Evolutionary conservation across 2,888 invertebrate genomes (phyloP).

Genomic region (Leptopilina drosophilae): DNA sequence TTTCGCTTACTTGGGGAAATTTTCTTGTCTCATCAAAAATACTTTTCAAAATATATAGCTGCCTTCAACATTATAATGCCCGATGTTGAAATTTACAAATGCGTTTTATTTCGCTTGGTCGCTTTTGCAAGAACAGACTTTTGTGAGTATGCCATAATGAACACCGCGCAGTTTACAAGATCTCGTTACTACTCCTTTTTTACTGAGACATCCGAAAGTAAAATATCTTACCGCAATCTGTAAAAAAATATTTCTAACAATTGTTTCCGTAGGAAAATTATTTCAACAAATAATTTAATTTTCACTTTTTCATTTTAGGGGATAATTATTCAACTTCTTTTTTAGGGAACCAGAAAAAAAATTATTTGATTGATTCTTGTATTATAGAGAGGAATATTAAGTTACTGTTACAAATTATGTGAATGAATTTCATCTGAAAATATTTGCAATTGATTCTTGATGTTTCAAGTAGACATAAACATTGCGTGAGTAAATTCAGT

Average conservation of each 20-base stretch:
- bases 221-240: neutral
- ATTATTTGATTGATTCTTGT: too few species aligned
- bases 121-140: conserved; percentile 8
- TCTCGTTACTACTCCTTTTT: neutral
- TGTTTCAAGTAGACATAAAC: neutral
- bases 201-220: neutral
- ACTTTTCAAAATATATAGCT: neutral
- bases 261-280: neutral
- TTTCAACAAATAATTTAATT: too few species aligned
- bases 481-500: conserved; percentile 29
- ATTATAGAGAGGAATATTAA: too few species aligned
- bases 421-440: too few species aligned
- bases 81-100: conserved; percentile 3
- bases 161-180: neutral
- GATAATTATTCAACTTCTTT: too few species aligned
- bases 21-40: conserved; percentile 7
- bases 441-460: neutral
- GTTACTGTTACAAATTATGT: too few species aligned
- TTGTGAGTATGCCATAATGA: conserved; percentile 3
- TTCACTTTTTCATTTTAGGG: too few species aligned
- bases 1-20: neutral
- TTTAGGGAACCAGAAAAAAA: too few species aligned
- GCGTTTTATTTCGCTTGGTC: conserved; percentile 18
- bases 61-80: neutral
- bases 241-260: neutral